Conservation (phyloP, 2,113 vertebrate species). For the Petroica traversi region DNA sequence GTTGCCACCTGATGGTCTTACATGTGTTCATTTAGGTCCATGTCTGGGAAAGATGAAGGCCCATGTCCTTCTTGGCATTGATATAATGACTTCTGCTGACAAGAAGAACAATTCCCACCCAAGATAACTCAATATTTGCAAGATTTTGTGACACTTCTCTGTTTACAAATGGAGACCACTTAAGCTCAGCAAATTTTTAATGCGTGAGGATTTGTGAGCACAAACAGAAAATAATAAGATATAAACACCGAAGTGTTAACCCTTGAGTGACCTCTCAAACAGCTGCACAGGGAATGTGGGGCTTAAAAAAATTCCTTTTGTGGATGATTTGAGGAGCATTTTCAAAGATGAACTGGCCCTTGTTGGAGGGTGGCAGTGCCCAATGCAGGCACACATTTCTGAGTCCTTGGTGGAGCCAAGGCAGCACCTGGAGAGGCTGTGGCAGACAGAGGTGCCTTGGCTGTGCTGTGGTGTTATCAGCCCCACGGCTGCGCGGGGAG, state of each 20-base stretch:
- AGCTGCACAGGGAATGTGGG: background rate
- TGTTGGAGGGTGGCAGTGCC: background rate
- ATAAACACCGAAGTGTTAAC: slow-evolving; percentile 21
- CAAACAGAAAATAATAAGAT: background rate
- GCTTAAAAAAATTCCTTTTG: background rate
- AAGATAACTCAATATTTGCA: background rate
- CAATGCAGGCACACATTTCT: rapidly evolving
- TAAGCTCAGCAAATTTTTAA: background rate
- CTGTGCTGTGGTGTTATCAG: background rate
- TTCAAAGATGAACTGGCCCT: background rate
- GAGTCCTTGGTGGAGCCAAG: background rate
- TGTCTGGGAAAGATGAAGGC: background rate
- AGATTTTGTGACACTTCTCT: background rate
- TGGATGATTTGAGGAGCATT: background rate
- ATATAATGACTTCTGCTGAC: background rate
- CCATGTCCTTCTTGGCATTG: background rate
- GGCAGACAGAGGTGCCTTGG: background rate
- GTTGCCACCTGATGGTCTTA: background rate
- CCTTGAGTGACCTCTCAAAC: background rate
- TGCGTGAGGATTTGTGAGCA: background rate
- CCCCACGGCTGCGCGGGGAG: background rate
- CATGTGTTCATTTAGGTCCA: background rate
- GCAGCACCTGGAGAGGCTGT: background rate
- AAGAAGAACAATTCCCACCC: background rate
- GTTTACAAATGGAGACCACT: background rate